Percentiles rank a stretch among this genome's conserved stretches.
phyloP scores from a whole-genome alignment of 1,140 invertebrate species.

The Brachionus rotundiformis region DNA sequence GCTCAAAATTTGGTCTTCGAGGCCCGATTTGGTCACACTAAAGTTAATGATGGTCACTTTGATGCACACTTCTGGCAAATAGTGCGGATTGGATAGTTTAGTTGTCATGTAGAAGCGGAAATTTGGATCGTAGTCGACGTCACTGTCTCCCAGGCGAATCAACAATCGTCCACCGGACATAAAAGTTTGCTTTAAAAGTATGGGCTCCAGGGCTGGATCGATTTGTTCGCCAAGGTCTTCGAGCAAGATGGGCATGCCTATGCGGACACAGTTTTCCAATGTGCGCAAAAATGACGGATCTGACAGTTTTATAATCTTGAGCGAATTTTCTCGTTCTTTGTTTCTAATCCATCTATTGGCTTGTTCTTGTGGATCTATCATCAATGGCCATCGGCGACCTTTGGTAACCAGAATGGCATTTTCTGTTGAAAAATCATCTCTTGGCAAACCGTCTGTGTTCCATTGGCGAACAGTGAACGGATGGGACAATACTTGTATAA shows the following conservation, averaged over 20 bases:
- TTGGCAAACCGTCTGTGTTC: conserved; percentile 79
- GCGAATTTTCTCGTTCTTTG: conserved; percentile 63
- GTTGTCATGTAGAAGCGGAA: conserved; percentile 65
- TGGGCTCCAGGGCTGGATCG: conserved; percentile 62
- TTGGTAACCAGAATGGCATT: conserved; percentile 82
- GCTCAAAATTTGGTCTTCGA: conserved; percentile 64
- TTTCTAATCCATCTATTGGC: conserved; percentile 62
- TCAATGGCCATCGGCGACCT: conserved; percentile 78
- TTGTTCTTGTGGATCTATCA: conserved; percentile 88
- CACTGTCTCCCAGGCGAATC: conserved; percentile 58
- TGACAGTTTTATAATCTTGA: conserved; percentile 63
- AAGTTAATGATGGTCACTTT: conserved; percentile 66
- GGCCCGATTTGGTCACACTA: conserved; percentile 67
- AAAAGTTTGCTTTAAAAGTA: conserved; percentile 58
- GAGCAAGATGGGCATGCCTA: conserved; percentile 64
- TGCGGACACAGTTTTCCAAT: conserved; percentile 64
- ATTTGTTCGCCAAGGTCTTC: conserved; percentile 64
- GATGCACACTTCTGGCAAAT: conserved; percentile 64
- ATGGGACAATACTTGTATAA: conserved; percentile 72
- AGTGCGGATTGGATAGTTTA: conserved; percentile 65
- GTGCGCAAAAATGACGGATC: conserved; percentile 60
- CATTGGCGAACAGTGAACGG: conserved; percentile 79
- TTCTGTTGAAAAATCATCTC: conserved; percentile 80
- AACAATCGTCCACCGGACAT: conserved; percentile 55
- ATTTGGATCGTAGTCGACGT: conserved; percentile 63